These are phyloP conservation scores for Tinea pellionella DNA, from an alignment of 2,888 invertebrate genomes.

Conservation along the genomic window DNA sequence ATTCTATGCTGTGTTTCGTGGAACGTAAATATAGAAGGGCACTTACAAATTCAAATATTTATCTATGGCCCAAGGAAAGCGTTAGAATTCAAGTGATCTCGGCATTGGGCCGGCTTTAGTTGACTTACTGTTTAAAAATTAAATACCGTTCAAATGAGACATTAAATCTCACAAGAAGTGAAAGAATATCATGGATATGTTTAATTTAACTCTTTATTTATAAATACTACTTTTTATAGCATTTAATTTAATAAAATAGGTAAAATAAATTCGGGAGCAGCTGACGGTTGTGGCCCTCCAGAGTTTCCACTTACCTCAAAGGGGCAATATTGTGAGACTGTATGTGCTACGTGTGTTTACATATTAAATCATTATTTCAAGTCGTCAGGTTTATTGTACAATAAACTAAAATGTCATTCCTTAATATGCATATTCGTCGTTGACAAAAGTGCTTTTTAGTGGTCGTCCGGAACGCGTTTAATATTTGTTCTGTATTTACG, in stretches of 20 bases:
- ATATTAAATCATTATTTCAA: no score
- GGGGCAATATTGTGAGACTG: no score
- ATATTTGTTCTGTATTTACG: conserved; percentile 67
- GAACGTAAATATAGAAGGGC: conserved; percentile 31
- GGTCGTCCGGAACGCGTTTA: conserved; percentile 38
- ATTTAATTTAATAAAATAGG: no score
- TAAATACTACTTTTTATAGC: no score
- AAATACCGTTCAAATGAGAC: conserved; percentile 60
- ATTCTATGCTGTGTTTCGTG: conserved; percentile 14
- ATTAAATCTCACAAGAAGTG: conserved; percentile 32
- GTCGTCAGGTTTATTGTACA: no score
- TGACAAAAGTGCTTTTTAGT: conserved; percentile 41
- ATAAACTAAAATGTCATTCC: no score
- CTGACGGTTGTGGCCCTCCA: no score
- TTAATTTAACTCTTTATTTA: no score
- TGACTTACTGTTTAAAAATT: conserved; percentile 65
- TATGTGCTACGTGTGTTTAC: no score
- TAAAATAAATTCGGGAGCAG: no score
- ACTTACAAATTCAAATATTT: conserved; percentile 69
- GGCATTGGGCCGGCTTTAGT: conserved; percentile 50
- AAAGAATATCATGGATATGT: conserved; percentile 34
- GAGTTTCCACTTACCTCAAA: no score
- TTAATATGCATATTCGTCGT: conserved; percentile 20
- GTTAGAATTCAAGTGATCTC: conserved; percentile 70
- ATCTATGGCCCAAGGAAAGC: conserved; percentile 65